Evolutionary conservation across 92 coral and sea anemone species (phyloP).

Genomic region (Zoanthus gigantus): DNA sequence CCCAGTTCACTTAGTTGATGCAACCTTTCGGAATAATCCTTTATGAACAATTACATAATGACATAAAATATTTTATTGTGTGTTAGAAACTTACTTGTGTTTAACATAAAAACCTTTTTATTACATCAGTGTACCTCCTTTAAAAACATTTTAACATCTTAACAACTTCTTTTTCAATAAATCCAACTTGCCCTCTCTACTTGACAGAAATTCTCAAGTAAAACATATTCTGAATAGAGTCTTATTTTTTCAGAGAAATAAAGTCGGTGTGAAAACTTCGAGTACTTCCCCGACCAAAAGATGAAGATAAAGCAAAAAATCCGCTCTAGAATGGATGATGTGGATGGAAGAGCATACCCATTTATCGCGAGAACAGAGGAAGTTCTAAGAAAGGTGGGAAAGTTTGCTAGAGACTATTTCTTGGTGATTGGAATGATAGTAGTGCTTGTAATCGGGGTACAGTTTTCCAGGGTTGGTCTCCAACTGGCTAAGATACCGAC

Average conservation of each 20-base stretch:
- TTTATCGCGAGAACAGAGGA: slow-evolving; percentile 21
- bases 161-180: no score
- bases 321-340: slow-evolving; percentile 6
- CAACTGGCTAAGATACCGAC: slow-evolving; percentile 50
- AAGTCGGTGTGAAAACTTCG: background rate
- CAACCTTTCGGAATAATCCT: no score
- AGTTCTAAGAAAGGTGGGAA: slow-evolving; percentile 16
- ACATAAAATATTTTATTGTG: no score
- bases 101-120: no score
- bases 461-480: slow-evolving; percentile 67
- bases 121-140: no score
- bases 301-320: slow-evolving; percentile 25
- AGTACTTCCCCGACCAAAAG: background rate
- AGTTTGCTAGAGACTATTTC: slow-evolving; percentile 57
- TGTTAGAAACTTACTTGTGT: no score
- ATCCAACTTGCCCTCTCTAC: no score
- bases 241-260: background rate
- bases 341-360: background rate
- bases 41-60: no score
- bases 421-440: slow-evolving; percentile 71
- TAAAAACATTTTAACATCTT: no score
- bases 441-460: slow-evolving; percentile 64
- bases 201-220: no score
- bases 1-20: no score
- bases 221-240: no score